Evolutionary conservation across 2,888 invertebrate genomes (phyloP).

Genomic region (Candidula unifasciata): DNA sequence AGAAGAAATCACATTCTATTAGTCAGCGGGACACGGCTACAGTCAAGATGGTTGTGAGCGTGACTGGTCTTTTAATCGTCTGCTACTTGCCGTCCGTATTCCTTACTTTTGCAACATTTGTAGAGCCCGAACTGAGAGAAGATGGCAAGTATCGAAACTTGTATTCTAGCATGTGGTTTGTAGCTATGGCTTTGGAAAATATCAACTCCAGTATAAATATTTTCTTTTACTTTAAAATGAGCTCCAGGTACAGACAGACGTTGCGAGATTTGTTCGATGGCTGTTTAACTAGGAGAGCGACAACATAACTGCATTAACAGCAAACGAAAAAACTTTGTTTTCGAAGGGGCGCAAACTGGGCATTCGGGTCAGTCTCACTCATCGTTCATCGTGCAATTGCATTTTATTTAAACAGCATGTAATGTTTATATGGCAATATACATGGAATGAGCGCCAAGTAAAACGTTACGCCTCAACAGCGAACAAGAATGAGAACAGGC

Average conservation of each 20-base stretch:
- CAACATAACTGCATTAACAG: no score
- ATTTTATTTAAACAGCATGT: no score
- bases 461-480: no score
- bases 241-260: background rate
- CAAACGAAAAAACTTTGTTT: no score
- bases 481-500: no score
- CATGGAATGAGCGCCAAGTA: no score
- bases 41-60: background rate
- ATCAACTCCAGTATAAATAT: conserved; percentile 25
- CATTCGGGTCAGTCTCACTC: no score
- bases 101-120: background rate
- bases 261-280: background rate
- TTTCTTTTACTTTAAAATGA: conserved; percentile 17
- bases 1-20: background rate
- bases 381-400: no score
- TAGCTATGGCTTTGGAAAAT: background rate
- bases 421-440: no score
- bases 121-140: background rate
- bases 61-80: conserved; percentile 5
- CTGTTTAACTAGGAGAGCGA: no score
- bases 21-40: background rate
- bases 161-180: background rate
- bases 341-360: no score
- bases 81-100: conserved; percentile 9
- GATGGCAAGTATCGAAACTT: background rate